These are phyloP conservation scores for Ondatra zibethicus DNA, from an alignment of 2,113 vertebrate species.

Conservation along the genomic window DNA sequence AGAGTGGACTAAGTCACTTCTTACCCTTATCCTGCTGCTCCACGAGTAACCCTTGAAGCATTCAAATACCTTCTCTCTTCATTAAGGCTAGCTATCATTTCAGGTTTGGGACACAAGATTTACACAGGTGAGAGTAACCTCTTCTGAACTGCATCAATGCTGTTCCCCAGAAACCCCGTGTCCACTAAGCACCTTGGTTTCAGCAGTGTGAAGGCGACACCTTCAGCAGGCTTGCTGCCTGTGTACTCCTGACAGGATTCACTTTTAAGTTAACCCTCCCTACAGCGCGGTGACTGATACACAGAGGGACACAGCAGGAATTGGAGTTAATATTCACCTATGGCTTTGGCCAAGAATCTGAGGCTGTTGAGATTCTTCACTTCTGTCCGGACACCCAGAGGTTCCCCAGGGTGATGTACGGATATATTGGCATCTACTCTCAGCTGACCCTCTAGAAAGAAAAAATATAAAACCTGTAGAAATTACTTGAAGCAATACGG, in stretches of 20 bases:
- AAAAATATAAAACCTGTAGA: constrained; percentile 17
- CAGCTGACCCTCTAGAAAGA: constrained; percentile 93
- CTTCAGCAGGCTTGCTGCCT: neutral
- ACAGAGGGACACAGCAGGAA: neutral
- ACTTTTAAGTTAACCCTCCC: neutral
- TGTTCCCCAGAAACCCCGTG: neutral
- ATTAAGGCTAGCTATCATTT: neutral
- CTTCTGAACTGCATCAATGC: neutral
- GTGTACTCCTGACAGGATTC: neutral
- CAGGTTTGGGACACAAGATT: neutral
- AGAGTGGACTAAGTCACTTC: neutral
- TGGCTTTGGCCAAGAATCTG: constrained; percentile 93
- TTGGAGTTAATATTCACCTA: constrained; percentile 87
- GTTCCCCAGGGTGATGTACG: constrained; percentile 93
- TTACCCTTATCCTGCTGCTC: neutral
- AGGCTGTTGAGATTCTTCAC: constrained; percentile 99
- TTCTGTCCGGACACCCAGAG: constrained; percentile 94
- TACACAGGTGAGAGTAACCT: neutral
- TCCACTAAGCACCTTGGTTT: neutral
- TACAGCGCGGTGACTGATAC: neutral
- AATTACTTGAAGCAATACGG: neutral
- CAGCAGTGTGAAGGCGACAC: too few species aligned
- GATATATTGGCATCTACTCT: constrained; percentile 98
- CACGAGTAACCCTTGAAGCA: neutral
- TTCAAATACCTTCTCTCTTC: neutral